Evolutionary conservation across 2,797 vertebrate genomes (phyloP), one percentile per base, ranked within the genome.

Genomic region (Loriculus beryllinus): DNA sequence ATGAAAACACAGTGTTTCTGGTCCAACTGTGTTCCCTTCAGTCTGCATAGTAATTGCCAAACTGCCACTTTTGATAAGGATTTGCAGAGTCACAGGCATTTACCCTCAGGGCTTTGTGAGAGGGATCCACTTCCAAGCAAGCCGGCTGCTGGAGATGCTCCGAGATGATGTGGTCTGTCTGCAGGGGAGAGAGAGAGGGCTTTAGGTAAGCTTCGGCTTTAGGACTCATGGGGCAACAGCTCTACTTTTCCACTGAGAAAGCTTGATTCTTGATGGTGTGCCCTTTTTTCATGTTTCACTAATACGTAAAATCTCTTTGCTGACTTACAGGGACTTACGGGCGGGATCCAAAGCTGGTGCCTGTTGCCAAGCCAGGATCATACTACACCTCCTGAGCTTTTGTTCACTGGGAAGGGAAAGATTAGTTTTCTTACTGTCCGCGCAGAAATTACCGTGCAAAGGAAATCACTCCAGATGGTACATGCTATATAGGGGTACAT

Each of bases 1-100:
- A 54, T 8, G 71, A 39, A 81, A 82, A 48, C 39, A 23, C 9
- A 3, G 42, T 1, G 0, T 29, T 45, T n/a, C 77, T 21, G 51
- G 45, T 37, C 40, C 59, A 7, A 1, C 77, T 1, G 42, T 3
- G 45, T 13, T 75, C 59, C 85, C 69, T 87, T 98, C 97, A 98
- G 69, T 95, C 75, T 3, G 96, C 52, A 13, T 98, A 96, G 97
- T 99, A 99, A 42, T 97, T 97, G 83, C 98, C 98, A 91, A 99
- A 99, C 86, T 98, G 98, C 99, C 99, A 99, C 97, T 99, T 99
- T 65, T 99, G 99, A 69, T 98, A 93, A 18, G 87, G 45, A 43
- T 92, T 99, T 49, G 40, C 29, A 35, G 98, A 37, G n/a, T 98
- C 97, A 93, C 99, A 99, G 22, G 88, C n/a, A 35, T 65, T 96